Conservation (phyloP, 2,113 vertebrate species). For the Carassius auratus region DNA sequence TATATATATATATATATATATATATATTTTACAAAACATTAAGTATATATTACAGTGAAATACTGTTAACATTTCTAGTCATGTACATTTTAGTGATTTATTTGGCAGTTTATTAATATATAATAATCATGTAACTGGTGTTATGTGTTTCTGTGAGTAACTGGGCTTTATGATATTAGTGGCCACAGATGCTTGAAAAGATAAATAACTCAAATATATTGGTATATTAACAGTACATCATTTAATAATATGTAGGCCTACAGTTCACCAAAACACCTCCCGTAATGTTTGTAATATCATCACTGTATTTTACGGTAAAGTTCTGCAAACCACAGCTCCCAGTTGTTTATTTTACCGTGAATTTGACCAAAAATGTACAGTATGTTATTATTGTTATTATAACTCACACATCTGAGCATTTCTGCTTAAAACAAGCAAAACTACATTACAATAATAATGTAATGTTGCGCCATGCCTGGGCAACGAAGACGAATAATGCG, state of each 20-base stretch:
- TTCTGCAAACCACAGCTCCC: not conserved
- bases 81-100: not conserved
- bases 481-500: not conserved
- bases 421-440: not conserved
- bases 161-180: not conserved
- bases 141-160: not conserved
- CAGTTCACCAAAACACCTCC: not conserved
- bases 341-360: not conserved
- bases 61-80: not conserved
- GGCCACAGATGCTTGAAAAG: not conserved
- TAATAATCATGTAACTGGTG: not conserved
- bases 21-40: no score
- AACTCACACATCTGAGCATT: not conserved
- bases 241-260: not conserved
- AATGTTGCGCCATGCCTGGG: not conserved
- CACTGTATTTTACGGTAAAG: not conserved
- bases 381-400: not conserved
- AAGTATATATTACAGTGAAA: not conserved
- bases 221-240: not conserved
- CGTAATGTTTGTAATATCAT: not conserved
- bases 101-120: not conserved
- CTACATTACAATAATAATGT: conserved; percentile 10
- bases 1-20: no score
- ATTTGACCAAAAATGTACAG: not conserved
- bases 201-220: not conserved